Percentiles rank a stretch among this genome's conserved stretches.
Conservation (phyloP, 2,113 vertebrate genomes). For the Pipa parva region DNA sequence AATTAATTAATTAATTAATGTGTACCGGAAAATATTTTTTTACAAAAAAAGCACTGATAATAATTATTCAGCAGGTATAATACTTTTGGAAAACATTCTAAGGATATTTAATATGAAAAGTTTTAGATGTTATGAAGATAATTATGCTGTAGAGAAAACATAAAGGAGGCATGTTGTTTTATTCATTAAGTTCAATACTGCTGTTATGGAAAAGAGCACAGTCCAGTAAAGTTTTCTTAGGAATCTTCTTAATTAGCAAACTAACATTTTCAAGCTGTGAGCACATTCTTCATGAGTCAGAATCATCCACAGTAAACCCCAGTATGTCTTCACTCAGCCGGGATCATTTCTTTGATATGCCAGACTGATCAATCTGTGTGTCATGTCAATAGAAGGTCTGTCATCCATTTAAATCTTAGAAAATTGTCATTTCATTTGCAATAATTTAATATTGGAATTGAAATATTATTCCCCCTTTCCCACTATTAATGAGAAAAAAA, state of each 20-base stretch:
- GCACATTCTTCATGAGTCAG: constrained; percentile 16
- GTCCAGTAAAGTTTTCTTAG: not conserved
- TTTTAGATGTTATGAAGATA: too few species aligned
- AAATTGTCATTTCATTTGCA: constrained; percentile 13
- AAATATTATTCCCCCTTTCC: not conserved
- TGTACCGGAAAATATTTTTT: too few species aligned
- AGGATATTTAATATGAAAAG: too few species aligned
- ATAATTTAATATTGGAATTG: constrained; percentile 11
- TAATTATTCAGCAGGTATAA: too few species aligned
- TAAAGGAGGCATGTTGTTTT: not conserved
- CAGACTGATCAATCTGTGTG: constrained; percentile 18
- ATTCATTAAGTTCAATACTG: not conserved
- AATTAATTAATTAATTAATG: too few species aligned
- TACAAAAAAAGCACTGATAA: too few species aligned
- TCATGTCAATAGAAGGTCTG: not conserved
- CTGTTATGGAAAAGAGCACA: not conserved
- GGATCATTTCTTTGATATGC: constrained; percentile 25
- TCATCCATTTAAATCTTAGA: constrained; percentile 13
- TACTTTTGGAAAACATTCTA: too few species aligned
- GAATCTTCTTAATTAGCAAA: constrained; percentile 24
- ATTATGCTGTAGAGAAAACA: not conserved
- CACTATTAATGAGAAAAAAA: not conserved
- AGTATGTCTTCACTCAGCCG: constrained; percentile 20
- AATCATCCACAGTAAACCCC: constrained; percentile 15
- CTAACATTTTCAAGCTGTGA: constrained; percentile 20